These are phyloP conservation scores for Porites divaricata DNA, from an alignment of 92 coral and sea anemone genomes.

Conservation along the genomic window DNA sequence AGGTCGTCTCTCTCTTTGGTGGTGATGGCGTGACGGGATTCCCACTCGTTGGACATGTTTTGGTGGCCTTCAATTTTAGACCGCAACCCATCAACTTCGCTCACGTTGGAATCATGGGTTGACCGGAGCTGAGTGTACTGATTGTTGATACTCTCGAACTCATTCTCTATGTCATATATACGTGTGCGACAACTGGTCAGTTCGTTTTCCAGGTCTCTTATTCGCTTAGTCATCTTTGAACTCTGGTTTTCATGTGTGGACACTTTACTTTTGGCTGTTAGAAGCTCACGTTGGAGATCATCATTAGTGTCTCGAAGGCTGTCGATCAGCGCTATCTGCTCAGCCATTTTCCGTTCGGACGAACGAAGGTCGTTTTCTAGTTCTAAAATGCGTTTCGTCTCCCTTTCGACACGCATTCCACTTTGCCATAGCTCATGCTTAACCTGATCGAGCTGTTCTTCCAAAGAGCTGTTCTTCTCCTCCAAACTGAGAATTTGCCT, in stretches of 20 bases:
- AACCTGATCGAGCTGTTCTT: constrained; percentile 86
- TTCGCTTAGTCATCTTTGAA: constrained; percentile 69
- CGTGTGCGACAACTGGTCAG: constrained; percentile 73
- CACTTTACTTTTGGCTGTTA: constrained; percentile 73
- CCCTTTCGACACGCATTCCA: constrained; percentile 83
- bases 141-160: constrained; percentile 72
- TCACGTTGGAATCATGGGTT: constrained; percentile 77
- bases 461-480: constrained; percentile 84
- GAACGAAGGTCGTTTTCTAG: constrained; percentile 87
- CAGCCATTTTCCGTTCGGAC: constrained; percentile 80
- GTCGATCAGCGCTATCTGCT: constrained; percentile 83
- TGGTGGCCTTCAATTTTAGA: constrained; percentile 78
- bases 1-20: constrained; percentile 95
- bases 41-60: constrained; percentile 88
- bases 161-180: constrained; percentile 85
- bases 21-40: constrained; percentile 87
- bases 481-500: constrained; percentile 86
- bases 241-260: constrained; percentile 74
- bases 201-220: constrained; percentile 89
- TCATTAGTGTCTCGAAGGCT: constrained; percentile 79
- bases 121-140: constrained; percentile 76
- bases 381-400: constrained; percentile 77
- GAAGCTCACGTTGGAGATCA: constrained; percentile 84
- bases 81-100: constrained; percentile 92
- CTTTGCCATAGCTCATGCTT: constrained; percentile 88